Base-by-base conservation (phyloP, 2,113 vertebrate species). In the Serilophus lunatus region DNA sequence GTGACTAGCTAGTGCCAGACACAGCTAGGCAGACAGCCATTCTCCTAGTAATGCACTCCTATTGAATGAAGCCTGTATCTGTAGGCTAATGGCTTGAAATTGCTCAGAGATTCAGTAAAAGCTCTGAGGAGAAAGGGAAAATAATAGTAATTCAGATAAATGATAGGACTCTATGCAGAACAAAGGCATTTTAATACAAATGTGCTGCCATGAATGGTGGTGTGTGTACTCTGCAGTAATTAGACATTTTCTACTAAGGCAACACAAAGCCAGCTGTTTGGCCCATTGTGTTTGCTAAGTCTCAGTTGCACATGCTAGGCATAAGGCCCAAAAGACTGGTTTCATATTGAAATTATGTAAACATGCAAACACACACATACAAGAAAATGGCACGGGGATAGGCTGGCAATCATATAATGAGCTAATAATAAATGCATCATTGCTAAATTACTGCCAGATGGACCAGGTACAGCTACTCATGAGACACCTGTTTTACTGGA, bases 71-170 rank as follows among this genome's bases (percentile, higher is more conserved):
- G 69, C 59, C 59, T 61, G 24, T 86, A 84, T 96, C 69, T 88
- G 50, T 71, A 90, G 78, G 69, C 95, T 95, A 96, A 97, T 97
- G 69, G 79, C 84, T 95, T 87, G 61, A 95, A 95, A 96, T 96
- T 96, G 84, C 82, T 94, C 69, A 44, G 89, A 95, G 95, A 90
- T 93, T 91, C 93, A 92, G 94, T 92, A 93, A 97, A 96, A 93
- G 92, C 96, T 97, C 93, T 56, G 76, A 95, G 78, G 91, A 77
- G 64, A 88, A 96, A 92, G 54, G 24, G 82, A 95, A 97, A 96
- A 97, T 96, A 97, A 93, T 96, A 96, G 95, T 92, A 38, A 97
- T 97, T 97, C 96, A 90, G 90, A 96, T 88, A 97, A 97, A 96
- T 94, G 92, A 96, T 96, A 92, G 95, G 61, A 91, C 71, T 95